Percentiles rank a stretch among this genome's conserved stretches.
These are phyloP conservation scores for Trachymyrmex septentrionalis DNA, from an alignment of 1,140 invertebrate species.

Conservation along the genomic window DNA sequence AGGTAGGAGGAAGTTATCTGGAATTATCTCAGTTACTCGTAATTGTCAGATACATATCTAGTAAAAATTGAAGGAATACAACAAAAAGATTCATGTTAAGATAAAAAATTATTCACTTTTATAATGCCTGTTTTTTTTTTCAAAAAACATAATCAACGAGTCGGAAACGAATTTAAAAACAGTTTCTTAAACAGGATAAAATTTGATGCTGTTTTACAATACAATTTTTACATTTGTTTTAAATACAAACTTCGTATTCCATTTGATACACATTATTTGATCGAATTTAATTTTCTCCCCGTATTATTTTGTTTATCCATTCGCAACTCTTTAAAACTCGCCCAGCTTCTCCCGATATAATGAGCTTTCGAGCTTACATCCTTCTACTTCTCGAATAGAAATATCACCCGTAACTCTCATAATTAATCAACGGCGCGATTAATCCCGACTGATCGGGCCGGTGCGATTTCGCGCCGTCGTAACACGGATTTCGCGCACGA, in stretches of 20 bases:
- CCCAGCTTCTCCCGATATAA: background rate
- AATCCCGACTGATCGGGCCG: background rate
- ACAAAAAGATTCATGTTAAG: background rate
- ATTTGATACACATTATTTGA: constrained; percentile 1
- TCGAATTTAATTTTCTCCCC: background rate
- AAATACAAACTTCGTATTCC: background rate
- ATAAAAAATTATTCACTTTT: background rate
- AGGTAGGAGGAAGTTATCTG: constrained; percentile 9
- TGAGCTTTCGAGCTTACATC: background rate
- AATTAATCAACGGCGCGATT: constrained; percentile 37
- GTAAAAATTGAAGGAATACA: background rate
- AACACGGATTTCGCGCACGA: constrained; percentile 23
- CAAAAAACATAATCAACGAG: too few species aligned
- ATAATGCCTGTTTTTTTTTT: background rate
- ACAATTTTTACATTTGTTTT: background rate
- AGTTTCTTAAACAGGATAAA: background rate
- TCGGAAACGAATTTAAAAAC: background rate
- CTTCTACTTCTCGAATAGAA: constrained; percentile 32
- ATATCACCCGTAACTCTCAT: constrained; percentile 23
- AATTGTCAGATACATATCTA: background rate
- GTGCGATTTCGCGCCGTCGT: constrained; percentile 1
- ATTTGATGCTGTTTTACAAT: background rate
- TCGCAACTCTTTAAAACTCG: background rate
- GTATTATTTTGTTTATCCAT: background rate
- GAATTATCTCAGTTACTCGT: background rate